Percentiles rank a stretch among this genome's conserved stretches.
phyloP scores from a whole-genome alignment of 2,888 invertebrate genomes.

The Polietes domitor region DNA sequence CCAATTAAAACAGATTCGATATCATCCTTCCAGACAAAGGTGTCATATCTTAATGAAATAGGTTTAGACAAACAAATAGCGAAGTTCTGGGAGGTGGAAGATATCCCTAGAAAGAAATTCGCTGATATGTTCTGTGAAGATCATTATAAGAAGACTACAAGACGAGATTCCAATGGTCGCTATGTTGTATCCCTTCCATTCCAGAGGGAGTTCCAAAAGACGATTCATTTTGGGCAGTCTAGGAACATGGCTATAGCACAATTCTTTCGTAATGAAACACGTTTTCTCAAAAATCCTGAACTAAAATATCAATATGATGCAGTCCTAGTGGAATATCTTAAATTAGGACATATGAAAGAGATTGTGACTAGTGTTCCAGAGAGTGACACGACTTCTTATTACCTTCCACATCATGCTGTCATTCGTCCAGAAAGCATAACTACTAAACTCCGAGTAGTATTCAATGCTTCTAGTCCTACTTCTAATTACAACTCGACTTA shows the following conservation, averaged over 20 bases:
- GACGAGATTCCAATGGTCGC: not conserved
- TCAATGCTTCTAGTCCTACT: no score
- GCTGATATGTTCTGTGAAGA: slow-evolving; percentile 29
- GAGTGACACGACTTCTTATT: no score
- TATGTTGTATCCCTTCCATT: slow-evolving; percentile 34
- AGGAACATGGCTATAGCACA: not conserved
- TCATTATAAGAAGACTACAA: not conserved
- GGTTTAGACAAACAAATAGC: not conserved
- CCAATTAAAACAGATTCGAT: slow-evolving; percentile 20
- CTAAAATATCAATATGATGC: slow-evolving; percentile 11
- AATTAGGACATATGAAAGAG: no score
- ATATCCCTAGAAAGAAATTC: slow-evolving; percentile 11
- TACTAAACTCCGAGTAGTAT: no score
- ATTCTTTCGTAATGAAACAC: slow-evolving; percentile 22
- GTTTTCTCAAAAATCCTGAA: not conserved
- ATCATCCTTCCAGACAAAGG: not conserved
- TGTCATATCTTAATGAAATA: not conserved
- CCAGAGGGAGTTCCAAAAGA: not conserved
- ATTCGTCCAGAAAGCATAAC: no score
- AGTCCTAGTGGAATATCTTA: not conserved
- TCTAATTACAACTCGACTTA: no score
- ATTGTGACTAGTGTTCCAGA: no score
- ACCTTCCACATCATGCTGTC: no score
- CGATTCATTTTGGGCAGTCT: no score
- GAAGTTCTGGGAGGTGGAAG: not conserved